phyloP scores from a whole-genome alignment of 2,113 vertebrate species.

The Bagarius yarrelli region DNA sequence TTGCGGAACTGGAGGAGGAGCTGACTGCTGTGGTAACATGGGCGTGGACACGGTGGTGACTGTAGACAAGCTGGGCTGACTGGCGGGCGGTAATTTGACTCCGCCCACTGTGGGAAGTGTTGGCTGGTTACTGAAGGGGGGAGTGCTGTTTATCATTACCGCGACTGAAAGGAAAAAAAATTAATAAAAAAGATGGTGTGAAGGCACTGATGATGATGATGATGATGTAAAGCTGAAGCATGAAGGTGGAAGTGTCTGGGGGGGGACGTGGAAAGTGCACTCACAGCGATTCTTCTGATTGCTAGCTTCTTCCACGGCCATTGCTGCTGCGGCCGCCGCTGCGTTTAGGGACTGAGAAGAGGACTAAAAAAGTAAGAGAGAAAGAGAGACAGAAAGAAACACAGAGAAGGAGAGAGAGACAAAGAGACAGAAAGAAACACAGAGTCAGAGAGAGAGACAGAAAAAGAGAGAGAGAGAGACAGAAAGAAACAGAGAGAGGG shows the following conservation, averaged over 20 bases:
- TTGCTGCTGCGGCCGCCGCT: conserved; percentile 81
- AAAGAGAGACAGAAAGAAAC: conserved; percentile 44
- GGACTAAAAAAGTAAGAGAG: not conserved
- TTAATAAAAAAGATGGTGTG: not conserved
- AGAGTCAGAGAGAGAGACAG: too few species aligned
- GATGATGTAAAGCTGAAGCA: not conserved
- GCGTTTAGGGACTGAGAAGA: conserved; percentile 59
- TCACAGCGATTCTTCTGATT: conserved; percentile 84
- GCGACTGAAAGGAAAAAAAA: conserved; percentile 56
- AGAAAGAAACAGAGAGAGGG: too few species aligned
- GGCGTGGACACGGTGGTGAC: conserved; percentile 74
- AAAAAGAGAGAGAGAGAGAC: too few species aligned
- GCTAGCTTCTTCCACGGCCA: conserved; percentile 80
- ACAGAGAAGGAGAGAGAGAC: conserved; percentile 21
- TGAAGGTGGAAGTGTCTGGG: not conserved
- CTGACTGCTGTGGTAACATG: conserved; percentile 69
- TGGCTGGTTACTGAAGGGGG: conserved; percentile 72
- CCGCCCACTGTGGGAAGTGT: conserved; percentile 54
- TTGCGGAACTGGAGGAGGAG: conserved; percentile 53
- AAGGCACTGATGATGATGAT: not conserved
- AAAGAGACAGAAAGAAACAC: not conserved
- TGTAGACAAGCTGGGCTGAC: conserved; percentile 76
- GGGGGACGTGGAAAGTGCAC: conserved; percentile 48
- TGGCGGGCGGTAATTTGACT: conserved; percentile 67
- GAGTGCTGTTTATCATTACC: conserved; percentile 58